Percentiles rank a stretch among this genome's conserved stretches.
These are phyloP conservation scores for Halcyon badia DNA, from an alignment of 2,797 vertebrate genomes.

Conservation along the genomic window DNA sequence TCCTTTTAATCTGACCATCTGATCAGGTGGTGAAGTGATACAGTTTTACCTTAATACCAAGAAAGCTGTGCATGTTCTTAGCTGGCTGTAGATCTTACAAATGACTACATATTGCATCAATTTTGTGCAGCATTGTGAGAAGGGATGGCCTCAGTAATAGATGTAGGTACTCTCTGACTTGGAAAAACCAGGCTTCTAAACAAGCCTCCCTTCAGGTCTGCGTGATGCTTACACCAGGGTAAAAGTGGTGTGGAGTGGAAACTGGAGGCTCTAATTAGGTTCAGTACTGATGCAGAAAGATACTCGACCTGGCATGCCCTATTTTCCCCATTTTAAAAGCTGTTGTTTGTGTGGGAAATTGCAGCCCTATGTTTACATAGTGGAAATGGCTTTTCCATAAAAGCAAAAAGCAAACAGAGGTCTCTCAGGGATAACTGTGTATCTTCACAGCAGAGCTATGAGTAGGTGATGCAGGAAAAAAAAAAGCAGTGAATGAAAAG, in stretches of 20 bases:
- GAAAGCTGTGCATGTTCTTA: not conserved
- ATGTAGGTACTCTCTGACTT: not conserved
- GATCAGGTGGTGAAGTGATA: not conserved
- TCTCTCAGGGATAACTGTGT: not conserved
- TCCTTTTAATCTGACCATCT: not conserved
- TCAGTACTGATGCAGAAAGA: not conserved
- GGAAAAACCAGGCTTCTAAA: not conserved
- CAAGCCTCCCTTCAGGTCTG: not conserved
- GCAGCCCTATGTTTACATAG: not conserved
- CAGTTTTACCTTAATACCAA: not conserved
- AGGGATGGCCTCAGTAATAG: not conserved
- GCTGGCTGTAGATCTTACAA: not conserved
- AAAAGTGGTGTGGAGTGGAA: not conserved
- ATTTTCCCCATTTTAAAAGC: not conserved
- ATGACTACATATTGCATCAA: fast-evolving
- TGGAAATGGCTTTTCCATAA: constrained; percentile 17
- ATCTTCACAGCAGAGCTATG: not conserved
- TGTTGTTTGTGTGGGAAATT: not conserved
- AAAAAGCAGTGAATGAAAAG: not conserved
- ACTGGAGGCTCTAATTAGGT: not conserved
- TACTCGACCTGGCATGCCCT: not conserved
- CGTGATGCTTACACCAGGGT: fast-evolving
- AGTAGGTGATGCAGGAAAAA: not conserved
- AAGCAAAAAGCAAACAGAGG: constrained; percentile 1
- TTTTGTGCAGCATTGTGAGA: not conserved